Percentiles rank a stretch among this genome's conserved stretches.
Evolutionary conservation across 2,113 vertebrate genomes (phyloP).

Genomic region (Laticauda colubrina): DNA sequence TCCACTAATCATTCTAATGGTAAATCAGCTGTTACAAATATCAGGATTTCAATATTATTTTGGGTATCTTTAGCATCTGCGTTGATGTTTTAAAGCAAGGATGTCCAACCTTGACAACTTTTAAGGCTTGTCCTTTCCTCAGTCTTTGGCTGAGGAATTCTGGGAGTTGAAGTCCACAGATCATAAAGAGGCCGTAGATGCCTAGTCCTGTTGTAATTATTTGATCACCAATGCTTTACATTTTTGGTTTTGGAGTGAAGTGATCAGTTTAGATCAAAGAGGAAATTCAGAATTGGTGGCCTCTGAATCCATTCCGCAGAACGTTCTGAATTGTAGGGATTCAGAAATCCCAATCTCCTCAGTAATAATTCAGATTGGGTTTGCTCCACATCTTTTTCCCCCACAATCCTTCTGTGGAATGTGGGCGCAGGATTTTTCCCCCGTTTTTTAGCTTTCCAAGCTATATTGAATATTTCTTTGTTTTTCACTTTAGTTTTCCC

Average conservation of each 20-base stretch:
- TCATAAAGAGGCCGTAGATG: not conserved
- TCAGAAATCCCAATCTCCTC: not conserved
- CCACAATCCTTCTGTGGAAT: constrained; percentile 20
- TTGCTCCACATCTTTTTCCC: not conserved
- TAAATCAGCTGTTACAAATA: not conserved
- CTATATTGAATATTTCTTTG: constrained; percentile 48
- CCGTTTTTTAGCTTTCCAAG: constrained; percentile 46
- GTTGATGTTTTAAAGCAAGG: not conserved
- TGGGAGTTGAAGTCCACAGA: not conserved
- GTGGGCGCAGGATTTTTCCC: not conserved
- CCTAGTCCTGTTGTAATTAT: not conserved
- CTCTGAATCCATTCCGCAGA: not conserved
- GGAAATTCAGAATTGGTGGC: not conserved
- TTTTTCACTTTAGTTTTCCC: constrained; percentile 26
- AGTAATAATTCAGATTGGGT: not conserved
- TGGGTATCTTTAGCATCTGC: not conserved
- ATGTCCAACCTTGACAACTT: not conserved
- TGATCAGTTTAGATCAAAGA: not conserved
- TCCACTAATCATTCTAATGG: not conserved
- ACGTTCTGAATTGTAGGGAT: not conserved
- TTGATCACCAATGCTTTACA: not conserved
- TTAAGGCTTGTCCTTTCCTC: not conserved
- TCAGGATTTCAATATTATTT: not conserved
- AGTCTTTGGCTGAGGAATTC: too few species aligned
- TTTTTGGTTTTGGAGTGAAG: not conserved